A percentile compares a stretch with the other conserved stretches of the same genome.
Evolutionary conservation across 2,888 invertebrate genomes (phyloP).

Genomic region (Tuberolachnus salignus): DNA sequence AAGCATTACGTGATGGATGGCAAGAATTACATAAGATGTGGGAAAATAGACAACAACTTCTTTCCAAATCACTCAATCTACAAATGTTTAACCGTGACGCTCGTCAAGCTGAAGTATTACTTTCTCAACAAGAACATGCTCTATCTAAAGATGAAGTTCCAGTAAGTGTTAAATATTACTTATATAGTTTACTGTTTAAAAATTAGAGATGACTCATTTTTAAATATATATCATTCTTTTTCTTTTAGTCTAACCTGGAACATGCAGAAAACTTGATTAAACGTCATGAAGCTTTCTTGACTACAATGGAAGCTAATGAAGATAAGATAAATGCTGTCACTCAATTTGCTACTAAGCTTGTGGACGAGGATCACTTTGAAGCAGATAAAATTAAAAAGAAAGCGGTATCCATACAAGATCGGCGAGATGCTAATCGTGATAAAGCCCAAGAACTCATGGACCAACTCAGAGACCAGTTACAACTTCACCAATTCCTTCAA

Average conservation of each 20-base stretch:
- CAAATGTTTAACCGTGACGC: constrained; percentile 97
- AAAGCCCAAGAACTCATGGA: constrained; percentile 91
- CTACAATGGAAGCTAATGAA: constrained; percentile 99
- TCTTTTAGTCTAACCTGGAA: constrained; percentile 76
- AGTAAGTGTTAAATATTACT: constrained; percentile 63
- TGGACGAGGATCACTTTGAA: constrained; percentile 93
- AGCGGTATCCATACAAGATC: constrained; percentile 90
- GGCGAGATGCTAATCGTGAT: constrained; percentile 87
- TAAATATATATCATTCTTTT: background rate
- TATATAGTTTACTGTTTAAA: background rate
- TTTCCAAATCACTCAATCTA: constrained; percentile 92
- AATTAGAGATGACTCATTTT: background rate
- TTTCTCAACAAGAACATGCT: constrained; percentile 97
- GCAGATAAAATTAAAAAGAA: constrained; percentile 96
- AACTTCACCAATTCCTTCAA: constrained; percentile 91
- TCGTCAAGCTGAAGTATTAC: constrained; percentile 93
- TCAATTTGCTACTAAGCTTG: constrained; percentile 87
- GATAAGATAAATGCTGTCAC: constrained; percentile 98
- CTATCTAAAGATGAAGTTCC: constrained; percentile 96
- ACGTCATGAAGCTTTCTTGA: constrained; percentile 97
- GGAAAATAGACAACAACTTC: constrained; percentile 94
- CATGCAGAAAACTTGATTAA: constrained; percentile 97
- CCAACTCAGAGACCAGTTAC: constrained; percentile 89
- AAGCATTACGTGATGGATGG: constrained; percentile 99
- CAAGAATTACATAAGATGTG: constrained; percentile 99